These are phyloP conservation scores for Chaunax sp. DNA, from an alignment of 2,797 vertebrate species.

Conservation along the genomic window DNA sequence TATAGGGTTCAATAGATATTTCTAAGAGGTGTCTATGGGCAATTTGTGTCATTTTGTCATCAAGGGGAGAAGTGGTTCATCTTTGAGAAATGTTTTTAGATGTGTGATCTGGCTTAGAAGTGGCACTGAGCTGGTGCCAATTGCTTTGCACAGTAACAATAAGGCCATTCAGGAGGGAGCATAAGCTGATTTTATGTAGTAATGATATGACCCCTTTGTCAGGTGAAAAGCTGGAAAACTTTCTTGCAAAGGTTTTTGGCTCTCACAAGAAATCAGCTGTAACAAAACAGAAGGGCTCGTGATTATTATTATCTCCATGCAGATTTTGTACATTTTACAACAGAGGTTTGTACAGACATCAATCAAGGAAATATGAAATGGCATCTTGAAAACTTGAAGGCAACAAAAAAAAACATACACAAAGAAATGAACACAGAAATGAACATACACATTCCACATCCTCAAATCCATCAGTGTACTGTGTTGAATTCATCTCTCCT, in stretches of 20 bases:
- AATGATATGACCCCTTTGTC: slow-evolving; percentile 17
- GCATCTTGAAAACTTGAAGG: not conserved
- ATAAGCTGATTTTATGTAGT: slow-evolving; percentile 7
- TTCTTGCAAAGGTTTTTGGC: too few relatives aligned
- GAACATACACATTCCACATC: too few relatives aligned
- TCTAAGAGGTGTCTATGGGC: slow-evolving; percentile 4
- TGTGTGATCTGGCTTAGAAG: slow-evolving; percentile 26
- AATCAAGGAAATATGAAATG: not conserved
- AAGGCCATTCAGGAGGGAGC: slow-evolving; percentile 27
- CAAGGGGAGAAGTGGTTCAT: not conserved
- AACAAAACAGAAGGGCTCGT: not conserved
- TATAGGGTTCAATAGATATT: slow-evolving; percentile 5
- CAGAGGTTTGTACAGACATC: not conserved
- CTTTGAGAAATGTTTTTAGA: slow-evolving; percentile 24
- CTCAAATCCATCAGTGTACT: too few relatives aligned
- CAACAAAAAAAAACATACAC: too few relatives aligned
- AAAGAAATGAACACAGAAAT: too few relatives aligned
- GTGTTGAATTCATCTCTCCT: too few relatives aligned
- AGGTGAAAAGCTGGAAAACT: not conserved
- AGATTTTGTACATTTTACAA: slow-evolving; percentile 3
- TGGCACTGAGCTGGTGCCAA: slow-evolving; percentile 1
- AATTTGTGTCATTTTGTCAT: slow-evolving; percentile 21
- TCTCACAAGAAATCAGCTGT: not conserved
- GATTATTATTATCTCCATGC: slow-evolving; percentile 5
- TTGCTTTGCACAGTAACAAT: slow-evolving; percentile 40